Conservation (phyloP, 2,797 vertebrate species). For the Podarcis siculus region DNA sequence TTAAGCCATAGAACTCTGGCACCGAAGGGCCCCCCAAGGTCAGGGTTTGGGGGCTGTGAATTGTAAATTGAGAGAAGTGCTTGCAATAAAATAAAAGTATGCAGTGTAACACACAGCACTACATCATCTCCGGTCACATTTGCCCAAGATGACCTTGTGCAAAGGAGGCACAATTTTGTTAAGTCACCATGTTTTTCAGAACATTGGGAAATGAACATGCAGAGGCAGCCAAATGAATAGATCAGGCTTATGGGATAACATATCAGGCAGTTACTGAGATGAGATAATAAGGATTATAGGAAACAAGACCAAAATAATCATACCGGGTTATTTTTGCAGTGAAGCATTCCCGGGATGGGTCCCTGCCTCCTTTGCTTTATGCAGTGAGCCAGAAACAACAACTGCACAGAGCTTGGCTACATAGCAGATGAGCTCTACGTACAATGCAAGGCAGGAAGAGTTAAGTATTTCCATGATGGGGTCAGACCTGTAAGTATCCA, state of each 20-base stretch:
- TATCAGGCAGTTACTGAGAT: background rate
- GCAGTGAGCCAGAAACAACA: background rate
- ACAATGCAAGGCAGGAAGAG: background rate
- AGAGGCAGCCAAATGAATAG: conserved; percentile 4
- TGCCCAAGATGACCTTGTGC: conserved; percentile 5
- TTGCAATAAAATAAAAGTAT: background rate
- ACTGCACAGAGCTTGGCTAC: background rate
- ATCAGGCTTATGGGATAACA: background rate
- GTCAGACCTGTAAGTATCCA: background rate
- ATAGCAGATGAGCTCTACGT: background rate
- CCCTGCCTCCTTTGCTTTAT: background rate
- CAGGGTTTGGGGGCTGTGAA: background rate
- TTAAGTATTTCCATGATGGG: background rate
- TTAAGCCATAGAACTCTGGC: background rate
- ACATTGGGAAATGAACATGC: background rate
- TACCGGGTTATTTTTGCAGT: background rate
- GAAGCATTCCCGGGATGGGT: background rate
- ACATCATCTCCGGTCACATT: background rate
- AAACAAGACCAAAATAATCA: conserved; percentile 30
- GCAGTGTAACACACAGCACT: background rate
- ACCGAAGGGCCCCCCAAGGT: background rate
- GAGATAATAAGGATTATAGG: background rate
- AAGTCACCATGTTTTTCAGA: conserved; percentile 30
- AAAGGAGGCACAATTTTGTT: background rate
- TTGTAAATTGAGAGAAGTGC: background rate